Evolutionary conservation across 2,797 vertebrate genomes (phyloP), one percentile per base, ranked within the genome.

Genomic region (Acanthurus leucopareius): DNA sequence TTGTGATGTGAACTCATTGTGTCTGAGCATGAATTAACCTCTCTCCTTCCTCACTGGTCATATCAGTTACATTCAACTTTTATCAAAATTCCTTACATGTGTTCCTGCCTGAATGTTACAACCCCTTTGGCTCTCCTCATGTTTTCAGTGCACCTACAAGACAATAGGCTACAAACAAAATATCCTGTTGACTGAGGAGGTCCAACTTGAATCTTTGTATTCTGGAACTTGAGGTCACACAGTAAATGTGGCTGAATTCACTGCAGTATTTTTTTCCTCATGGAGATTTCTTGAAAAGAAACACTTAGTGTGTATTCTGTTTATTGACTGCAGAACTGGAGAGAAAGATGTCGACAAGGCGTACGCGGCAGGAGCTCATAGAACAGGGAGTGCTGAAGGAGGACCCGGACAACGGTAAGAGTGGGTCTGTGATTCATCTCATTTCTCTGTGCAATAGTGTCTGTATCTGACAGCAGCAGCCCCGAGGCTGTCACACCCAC

Each of bases 341-440:
- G 94, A 96, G 97, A 93, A 98, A 98, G 96, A 99, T 99, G 95
- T 99, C 98, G 79, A 98, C 97, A 92, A 96, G 98, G 93, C 97
- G 98, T 76, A 97, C 98, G 1, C 96, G 98, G 90, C 97, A 99
- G 93, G 98, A 99, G 91, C 97, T 99, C 78, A 97, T 99, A 87
- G 97, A 99, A 84, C 97, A 98, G 95, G 98, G 98, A 70, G 94
- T 99, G 91, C 96, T 99, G 69, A 95, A 98, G 94, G 98, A 99
- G 93, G 95, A 97, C 86, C 94, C 95, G 72, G 98, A 98, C 86
- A 97, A 96, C 79, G 97, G 98, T 98, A 94, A 95, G 96, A 78
- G 47, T 8, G 32, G 42, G 51, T 59, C 53, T 84, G 77, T 79
- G 77, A 86, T 87, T 77, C 85, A 73, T 77, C 62, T 84, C 79